Evolutionary conservation across 2,113 vertebrate genomes (phyloP), one percentile per base, ranked within the genome.

Genomic region (Atlantisia rogersi): DNA sequence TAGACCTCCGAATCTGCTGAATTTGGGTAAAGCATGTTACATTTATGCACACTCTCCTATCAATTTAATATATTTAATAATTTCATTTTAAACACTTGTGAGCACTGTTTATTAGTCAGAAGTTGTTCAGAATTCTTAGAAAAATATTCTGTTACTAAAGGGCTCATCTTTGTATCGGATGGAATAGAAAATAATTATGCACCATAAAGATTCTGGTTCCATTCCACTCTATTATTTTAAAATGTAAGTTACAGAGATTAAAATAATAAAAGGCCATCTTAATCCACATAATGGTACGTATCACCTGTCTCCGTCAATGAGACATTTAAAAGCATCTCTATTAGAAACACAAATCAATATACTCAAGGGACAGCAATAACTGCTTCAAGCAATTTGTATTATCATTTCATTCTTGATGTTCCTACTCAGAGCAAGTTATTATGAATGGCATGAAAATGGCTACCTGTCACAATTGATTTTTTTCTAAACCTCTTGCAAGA

Each of bases 331-430:
- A 98, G 97, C 97, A 97, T 97, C 97, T 98, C 98, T 98, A 98
- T 98, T 97, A 98, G 97, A 97, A 97, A 97, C 95, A 97, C 96
- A 98, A 98, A 98, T 98, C 98, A 98, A 98, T 98, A 97, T 75
- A 90, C 98, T 94, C 97, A 56, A 90, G 95, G 95, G 98, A 97
- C 90, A 94, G 92, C 92, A 98, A 90, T 95, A 97, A 96, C 97
- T 95, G 95, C 97, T 95, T 65, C 89, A 86, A 94, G 97, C 97
- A 95, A 97, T 96, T 92, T 95, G 92, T 97, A 94, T 97, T 97
- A 97, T 97, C 95, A 96, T 97, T 97, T 97, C 96, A 95, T 95
- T 98, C 97, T 91, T 95, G 94, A 97, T 92, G 96, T 63, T 97
- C 90, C 76, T 94, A 89, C 95, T 97, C 94, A 77, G 93, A 97